Evolutionary conservation across 2,113 vertebrate species (phyloP).

Genomic region (Oreochromis niloticus): DNA sequence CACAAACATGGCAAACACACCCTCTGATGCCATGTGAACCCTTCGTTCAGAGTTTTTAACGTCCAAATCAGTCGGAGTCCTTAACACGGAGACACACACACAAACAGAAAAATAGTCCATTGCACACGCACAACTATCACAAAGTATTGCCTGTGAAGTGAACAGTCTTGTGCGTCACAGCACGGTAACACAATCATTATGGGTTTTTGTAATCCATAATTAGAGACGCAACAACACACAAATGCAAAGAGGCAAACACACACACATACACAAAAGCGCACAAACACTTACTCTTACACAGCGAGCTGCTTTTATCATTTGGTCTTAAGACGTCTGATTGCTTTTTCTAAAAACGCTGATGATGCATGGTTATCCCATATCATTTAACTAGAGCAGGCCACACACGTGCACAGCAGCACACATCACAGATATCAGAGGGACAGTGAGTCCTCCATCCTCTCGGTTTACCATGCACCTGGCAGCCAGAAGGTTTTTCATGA

Average conservation of each 20-base stretch:
- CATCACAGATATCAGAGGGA: slow-evolving; percentile 21
- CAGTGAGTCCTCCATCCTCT: neutral
- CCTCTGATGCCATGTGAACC: slow-evolving; percentile 4
- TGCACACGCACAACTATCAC: slow-evolving; percentile 3
- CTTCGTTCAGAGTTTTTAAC: slow-evolving; percentile 4
- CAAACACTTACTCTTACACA: neutral
- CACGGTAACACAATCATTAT: slow-evolving; percentile 51
- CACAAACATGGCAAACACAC: slow-evolving; percentile 36
- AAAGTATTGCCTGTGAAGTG: slow-evolving; percentile 29
- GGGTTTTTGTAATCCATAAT: slow-evolving; percentile 65
- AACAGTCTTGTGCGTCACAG: slow-evolving; percentile 46
- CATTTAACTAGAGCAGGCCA: slow-evolving; percentile 9
- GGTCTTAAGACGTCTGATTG: slow-evolving; percentile 13
- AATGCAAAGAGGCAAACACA: slow-evolving; percentile 17
- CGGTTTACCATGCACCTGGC: slow-evolving; percentile 4
- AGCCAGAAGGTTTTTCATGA: slow-evolving; percentile 19
- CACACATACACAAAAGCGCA: slow-evolving; percentile 5
- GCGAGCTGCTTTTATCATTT: slow-evolving; percentile 11
- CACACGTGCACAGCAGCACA: slow-evolving; percentile 36
- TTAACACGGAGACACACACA: neutral
- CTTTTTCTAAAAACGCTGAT: slow-evolving; percentile 27
- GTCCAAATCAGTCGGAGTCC: neutral
- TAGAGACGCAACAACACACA: slow-evolving; percentile 56
- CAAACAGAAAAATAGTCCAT: neutral
- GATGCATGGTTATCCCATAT: slow-evolving; percentile 28